Percentiles rank a stretch among this genome's conserved stretches.
These are phyloP conservation scores for Colius striatus DNA, from an alignment of 2,113 vertebrate species.

Conservation along the genomic window DNA sequence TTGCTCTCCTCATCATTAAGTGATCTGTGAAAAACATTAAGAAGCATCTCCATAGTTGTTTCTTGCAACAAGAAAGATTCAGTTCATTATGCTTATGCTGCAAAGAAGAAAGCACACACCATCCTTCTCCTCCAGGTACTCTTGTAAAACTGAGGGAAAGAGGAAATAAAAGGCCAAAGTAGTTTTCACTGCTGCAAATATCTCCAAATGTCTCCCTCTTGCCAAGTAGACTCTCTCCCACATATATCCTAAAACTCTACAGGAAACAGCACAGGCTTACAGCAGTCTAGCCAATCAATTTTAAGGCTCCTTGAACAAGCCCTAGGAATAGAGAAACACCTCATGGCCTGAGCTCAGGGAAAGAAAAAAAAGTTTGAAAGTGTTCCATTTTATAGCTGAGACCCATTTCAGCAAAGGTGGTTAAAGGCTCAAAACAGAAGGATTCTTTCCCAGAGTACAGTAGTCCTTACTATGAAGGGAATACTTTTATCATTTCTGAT, in stretches of 20 bases:
- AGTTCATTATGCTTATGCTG: neutral
- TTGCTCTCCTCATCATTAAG: neutral
- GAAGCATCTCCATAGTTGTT: neutral
- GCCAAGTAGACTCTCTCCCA: neutral
- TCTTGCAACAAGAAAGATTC: neutral
- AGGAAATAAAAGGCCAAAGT: neutral
- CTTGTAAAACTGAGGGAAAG: neutral
- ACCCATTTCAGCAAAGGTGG: neutral
- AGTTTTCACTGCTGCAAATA: neutral
- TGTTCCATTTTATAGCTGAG: neutral
- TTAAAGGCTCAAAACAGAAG: neutral
- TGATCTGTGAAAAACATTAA: neutral
- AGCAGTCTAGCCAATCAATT: neutral
- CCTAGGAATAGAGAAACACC: neutral
- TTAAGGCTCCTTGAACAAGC: conserved; percentile 13
- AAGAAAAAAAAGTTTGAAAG: neutral
- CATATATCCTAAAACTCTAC: neutral
- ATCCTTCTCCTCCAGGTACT: neutral
- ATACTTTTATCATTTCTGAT: neutral
- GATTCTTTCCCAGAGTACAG: neutral
- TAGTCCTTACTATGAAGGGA: neutral
- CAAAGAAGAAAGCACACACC: neutral
- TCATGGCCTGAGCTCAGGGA: neutral
- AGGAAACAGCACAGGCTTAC: neutral
- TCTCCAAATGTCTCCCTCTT: neutral